phyloP scores from a whole-genome alignment of 2,113 vertebrate species.

The Vimba vimba region DNA sequence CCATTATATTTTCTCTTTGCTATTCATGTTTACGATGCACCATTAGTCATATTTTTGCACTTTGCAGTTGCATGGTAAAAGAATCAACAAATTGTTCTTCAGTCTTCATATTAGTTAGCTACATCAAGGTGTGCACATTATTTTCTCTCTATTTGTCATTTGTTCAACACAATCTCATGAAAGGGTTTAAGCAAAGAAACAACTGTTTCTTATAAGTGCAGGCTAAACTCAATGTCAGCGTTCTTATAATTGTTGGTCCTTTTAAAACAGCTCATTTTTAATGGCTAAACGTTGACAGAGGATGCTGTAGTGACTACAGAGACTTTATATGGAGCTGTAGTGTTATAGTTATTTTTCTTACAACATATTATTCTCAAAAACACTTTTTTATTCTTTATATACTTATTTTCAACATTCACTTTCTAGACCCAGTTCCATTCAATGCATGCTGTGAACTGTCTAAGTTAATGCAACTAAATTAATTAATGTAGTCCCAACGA shows the following conservation, averaged over 20 bases:
- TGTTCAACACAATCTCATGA: neutral
- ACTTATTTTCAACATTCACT: neutral
- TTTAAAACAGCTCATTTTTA: constrained; percentile 15
- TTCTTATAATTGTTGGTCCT: neutral
- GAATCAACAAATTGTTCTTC: neutral
- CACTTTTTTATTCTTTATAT: neutral
- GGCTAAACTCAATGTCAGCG: neutral
- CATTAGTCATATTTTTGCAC: constrained; percentile 11
- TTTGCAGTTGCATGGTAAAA: neutral
- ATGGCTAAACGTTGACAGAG: neutral
- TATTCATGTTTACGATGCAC: constrained; percentile 8
- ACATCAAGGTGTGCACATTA: neutral
- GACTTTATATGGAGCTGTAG: neutral
- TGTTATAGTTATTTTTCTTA: neutral
- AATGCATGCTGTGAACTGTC: neutral
- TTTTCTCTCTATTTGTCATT: neutral
- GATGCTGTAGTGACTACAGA: neutral
- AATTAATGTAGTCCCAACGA: neutral
- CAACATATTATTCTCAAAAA: neutral
- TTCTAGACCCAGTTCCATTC: neutral
- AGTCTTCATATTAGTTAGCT: neutral
- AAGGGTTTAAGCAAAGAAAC: neutral
- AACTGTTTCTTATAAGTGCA: neutral
- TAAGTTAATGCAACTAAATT: neutral
- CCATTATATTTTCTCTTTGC: neutral